Base-by-base conservation (phyloP, 1,140 invertebrate species). In the Tyrophagus putrescentiae region DNA sequence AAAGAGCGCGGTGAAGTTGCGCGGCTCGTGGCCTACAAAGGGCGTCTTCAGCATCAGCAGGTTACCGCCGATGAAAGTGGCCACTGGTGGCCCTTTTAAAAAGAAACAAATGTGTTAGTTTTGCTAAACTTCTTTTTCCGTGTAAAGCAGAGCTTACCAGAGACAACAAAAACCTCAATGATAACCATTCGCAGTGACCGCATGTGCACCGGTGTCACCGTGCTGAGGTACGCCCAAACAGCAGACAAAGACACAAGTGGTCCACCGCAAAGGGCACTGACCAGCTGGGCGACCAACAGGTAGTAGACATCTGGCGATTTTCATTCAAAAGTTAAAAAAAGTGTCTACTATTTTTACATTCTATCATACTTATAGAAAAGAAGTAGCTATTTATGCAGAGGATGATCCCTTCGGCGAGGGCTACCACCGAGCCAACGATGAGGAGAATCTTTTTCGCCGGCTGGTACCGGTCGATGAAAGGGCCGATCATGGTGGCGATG, bases 1-100 rank as follows among this genome's bases (percentile, higher is more conserved):
- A 57, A 23, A 60, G n/a, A 60, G 27, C 4, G 52, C 13, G n/a
- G 58, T 25, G 27, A 18, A 60, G 23, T 60, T 60, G n/a, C 45
- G 58, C 31, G 33, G 16, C 29, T 60, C 50, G 18, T 27, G 21
- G 18, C 23, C 23, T 42, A 23, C n/a, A 31, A 60, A 57, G 23
- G 32, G 28, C n/a, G 58, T 16, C 16, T 9, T 57, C 4, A 32
- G 27, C 23, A 29, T 29, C 5, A 60, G 23, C 53, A 60, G 16
- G 16, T 60, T 53, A 16, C 58, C 58, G 32, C 58, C 44, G 5
- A 58, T 13, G 9, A n/a, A n/a, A 7, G 42, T 60, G 54, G 50
- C 45, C 23, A 60, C 16, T 7, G 58, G 58, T 28, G 53, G 7
- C 18, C 7, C 57, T 58, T 23, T 11, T 7, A 18, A 11, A 11